Base-by-base conservation (phyloP, 1,140 invertebrate species). In the Conus ventricosus region DNA sequence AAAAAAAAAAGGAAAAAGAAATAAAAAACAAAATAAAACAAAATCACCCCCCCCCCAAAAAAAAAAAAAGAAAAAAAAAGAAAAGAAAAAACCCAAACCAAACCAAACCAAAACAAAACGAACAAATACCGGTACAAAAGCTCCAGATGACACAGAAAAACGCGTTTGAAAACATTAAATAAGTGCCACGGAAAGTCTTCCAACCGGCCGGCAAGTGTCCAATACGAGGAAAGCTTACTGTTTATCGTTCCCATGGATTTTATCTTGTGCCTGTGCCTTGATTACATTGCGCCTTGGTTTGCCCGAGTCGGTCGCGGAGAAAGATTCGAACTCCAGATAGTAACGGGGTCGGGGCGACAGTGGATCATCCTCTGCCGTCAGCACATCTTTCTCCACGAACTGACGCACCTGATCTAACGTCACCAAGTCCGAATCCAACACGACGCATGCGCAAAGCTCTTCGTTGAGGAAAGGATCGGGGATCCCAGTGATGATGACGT, bases 381-480 rank as follows among this genome's bases (percentile, higher is more conserved):
- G 11, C 17, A 85, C 51, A 20, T 85, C 84, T 71, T 39, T 85
- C 39, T 85, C 84, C 84, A 85, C 60, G 39, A 85, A 85, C 7
- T 85, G 17, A 63, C 84, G 84, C 13, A 85, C 60, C 27, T 60
- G 63, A 15, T 85, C 55, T 11, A 71, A 4, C 23, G 84, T 27
- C 54, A 53, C 63, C 25, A n/a, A 5, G 63, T 71, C 84, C 23
- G 84, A 85, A 25, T 63, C 25, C 84, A 85, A 17, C 57, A 85
- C 60, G n/a, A 87, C 71, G n/a, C 71, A 78, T 39, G 85, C 85
- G 71, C 85, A 87, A 1, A 87, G 53, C 76, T 87, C 85, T 51
- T 87, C 85, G 71, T 87, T 76, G 25, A 87, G 85, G 39, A 78
- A 27, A 78, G 71, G 71, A 53, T 87, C 85, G 23, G 85, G 85